Evolutionary conservation across 92 coral and sea anemone species (phyloP).

Genomic region (Diadumene lineata): DNA sequence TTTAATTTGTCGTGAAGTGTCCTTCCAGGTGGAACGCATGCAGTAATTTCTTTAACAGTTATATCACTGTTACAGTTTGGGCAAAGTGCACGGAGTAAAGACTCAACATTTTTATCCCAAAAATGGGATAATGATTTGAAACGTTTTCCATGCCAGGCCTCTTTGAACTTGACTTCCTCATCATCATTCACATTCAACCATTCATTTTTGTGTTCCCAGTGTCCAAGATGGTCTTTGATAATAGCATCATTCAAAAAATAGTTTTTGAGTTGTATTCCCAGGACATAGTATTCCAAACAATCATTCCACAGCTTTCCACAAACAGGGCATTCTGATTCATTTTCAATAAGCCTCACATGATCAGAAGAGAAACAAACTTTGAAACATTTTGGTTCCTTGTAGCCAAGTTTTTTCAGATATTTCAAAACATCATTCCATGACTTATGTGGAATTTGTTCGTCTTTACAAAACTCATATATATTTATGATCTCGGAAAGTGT

Average conservation of each 20-base stretch:
- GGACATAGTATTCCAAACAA: constrained; percentile 59
- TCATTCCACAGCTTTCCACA: constrained; percentile 47
- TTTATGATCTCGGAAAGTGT: too few relatives aligned
- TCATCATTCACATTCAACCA: constrained; percentile 43
- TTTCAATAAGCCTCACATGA: constrained; percentile 51
- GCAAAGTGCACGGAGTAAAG: constrained; percentile 49
- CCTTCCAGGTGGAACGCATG: constrained; percentile 21
- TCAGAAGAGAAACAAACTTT: constrained; percentile 56
- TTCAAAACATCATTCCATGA: neutral
- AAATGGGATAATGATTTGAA: constrained; percentile 59
- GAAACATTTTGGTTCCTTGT: constrained; percentile 48
- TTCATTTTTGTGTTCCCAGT: constrained; percentile 54
- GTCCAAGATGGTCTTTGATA: constrained; percentile 43
- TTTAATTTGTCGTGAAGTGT: constrained; percentile 15
- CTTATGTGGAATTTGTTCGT: too few relatives aligned
- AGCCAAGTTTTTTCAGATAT: constrained; percentile 53
- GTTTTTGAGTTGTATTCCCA: constrained; percentile 52
- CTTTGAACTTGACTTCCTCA: constrained; percentile 16
- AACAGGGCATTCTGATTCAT: constrained; percentile 31
- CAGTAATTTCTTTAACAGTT: constrained; percentile 36
- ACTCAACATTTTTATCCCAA: constrained; percentile 53
- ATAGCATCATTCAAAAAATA: constrained; percentile 36
- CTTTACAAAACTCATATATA: too few relatives aligned
- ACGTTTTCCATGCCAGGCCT: constrained; percentile 65
- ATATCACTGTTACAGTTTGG: constrained; percentile 54